Percentiles rank a stretch among this genome's conserved stretches.
phyloP scores from a whole-genome alignment of 2,888 invertebrate genomes.

The Petrophora chlorosata region DNA sequence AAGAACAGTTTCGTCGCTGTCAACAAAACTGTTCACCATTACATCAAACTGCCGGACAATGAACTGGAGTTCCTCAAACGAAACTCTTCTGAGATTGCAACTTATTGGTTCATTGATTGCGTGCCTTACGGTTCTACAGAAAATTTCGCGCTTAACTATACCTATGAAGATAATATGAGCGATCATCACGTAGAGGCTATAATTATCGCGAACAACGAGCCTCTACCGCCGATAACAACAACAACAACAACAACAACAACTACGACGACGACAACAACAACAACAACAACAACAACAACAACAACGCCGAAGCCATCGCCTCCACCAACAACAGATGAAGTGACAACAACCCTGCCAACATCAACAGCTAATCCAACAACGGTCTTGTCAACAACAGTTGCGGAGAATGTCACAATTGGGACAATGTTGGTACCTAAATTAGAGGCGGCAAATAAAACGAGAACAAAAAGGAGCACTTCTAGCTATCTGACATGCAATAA shows the following conservation, averaged over 20 bases:
- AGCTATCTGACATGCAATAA: slow-evolving; percentile 63
- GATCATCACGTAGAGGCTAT: slow-evolving; percentile 87
- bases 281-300: slow-evolving; percentile 65
- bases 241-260: slow-evolving; percentile 74
- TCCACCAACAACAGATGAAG: slow-evolving; percentile 51
- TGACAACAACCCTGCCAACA: slow-evolving; percentile 26
- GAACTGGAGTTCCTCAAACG: slow-evolving; percentile 84
- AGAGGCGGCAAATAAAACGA: slow-evolving; percentile 47
- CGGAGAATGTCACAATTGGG: not conserved
- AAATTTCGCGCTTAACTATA: slow-evolving; percentile 84
- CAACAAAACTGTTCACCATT: slow-evolving; percentile 81
- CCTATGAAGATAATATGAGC: slow-evolving; percentile 85
- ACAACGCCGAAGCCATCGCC: slow-evolving; percentile 62
- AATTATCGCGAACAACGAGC: slow-evolving; percentile 87
- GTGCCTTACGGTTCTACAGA: slow-evolving; percentile 86
- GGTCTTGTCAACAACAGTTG: slow-evolving; percentile 9
- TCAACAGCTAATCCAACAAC: slow-evolving; percentile 43
- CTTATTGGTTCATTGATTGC: slow-evolving; percentile 93
- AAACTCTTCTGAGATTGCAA: slow-evolving; percentile 78
- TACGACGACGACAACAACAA: slow-evolving; percentile 68
- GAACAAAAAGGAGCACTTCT: slow-evolving; percentile 40
- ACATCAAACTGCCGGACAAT: slow-evolving; percentile 81
- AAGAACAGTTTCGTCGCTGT: slow-evolving; percentile 86
- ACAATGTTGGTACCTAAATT: slow-evolving; percentile 44
- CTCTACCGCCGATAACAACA: slow-evolving; percentile 78